Evolutionary conservation across 1,140 invertebrate genomes (phyloP), one percentile per base, ranked within the genome.

Genomic region (Plodia interpunctella): DNA sequence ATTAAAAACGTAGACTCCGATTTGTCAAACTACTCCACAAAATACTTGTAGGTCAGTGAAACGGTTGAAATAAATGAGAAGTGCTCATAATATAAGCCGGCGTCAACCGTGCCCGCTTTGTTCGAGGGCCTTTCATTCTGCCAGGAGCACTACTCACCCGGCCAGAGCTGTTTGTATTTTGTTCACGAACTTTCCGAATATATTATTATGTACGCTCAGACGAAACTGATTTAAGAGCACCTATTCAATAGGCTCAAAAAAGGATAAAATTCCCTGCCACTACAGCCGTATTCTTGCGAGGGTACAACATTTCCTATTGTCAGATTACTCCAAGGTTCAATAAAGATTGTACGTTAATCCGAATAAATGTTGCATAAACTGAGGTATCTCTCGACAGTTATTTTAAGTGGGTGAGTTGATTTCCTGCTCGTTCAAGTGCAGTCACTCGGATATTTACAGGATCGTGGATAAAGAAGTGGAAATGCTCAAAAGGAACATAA

Each of bases 171-270:
- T 86, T 86, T 80, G 76, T 86, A 88, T 88, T 88, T 83, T 71
- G 78, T 83, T 78, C 83, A 83, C 81, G 81, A 80, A 82, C 76
- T 81, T 79, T 77, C 65, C 67, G 83, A 84, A 88, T 88, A 86
- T 82, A 80, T 87, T 88, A 88, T 79, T 80, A 76, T 69, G 70
- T 71, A 72, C 62, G 73, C 79, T 74, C 78, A 76, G 65, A 82
- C 79, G 77, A 72, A 79, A 82, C 74, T 82, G 78, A 82, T 84
- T 82, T 82, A 82, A 78, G 74, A 79, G 73, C 65, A 52, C 66
- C 67, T 62, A 75, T 82, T 79, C 66, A 80, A 80, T 76, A 73
- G 66, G 54, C 62, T 70, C 58, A 68, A 74, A 70, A 32, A 74
- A 75, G 75, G 74, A 76, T 72, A 76, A 70, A 78, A 72, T 78